phyloP scores from a whole-genome alignment of 2,797 vertebrate genomes.

The Peromyscus eremicus region DNA sequence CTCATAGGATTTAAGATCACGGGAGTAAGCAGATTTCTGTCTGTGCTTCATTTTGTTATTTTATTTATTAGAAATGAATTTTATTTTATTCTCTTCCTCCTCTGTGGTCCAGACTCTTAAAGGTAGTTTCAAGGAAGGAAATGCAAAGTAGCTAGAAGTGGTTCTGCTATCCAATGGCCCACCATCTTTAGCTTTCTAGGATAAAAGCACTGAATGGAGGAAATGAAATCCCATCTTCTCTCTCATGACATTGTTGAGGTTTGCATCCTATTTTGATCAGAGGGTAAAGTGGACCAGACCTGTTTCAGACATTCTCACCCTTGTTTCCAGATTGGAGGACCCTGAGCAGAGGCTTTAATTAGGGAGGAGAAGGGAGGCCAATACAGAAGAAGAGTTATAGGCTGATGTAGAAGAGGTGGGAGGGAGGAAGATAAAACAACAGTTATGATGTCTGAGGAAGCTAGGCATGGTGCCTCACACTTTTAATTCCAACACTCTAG shows the following conservation, averaged over 20 bases:
- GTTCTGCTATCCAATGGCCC: conserved; percentile 23
- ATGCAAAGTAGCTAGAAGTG: conserved; percentile 68
- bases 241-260: conserved; percentile 50
- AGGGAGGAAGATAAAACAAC: neutral
- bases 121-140: conserved; percentile 74
- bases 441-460: neutral
- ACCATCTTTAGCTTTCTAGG: conserved; percentile 69
- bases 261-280: conserved; percentile 59
- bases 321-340: neutral
- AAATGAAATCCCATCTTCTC: conserved; percentile 52
- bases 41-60: neutral
- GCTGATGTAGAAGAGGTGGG: neutral
- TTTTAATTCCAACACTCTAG: too few relatives aligned
- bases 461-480: neutral
- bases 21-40: neutral
- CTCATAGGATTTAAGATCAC: neutral
- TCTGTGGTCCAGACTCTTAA: conserved; percentile 34
- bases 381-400: too few relatives aligned
- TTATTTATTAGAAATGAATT: conserved; percentile 46
- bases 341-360: neutral
- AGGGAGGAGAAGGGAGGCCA: neutral
- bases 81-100: conserved; percentile 47
- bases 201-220: conserved; percentile 44
- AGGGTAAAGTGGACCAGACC: conserved; percentile 39
- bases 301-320: conserved; percentile 21